phyloP scores from a whole-genome alignment of 2,888 invertebrate species.

The Scaptomyza parva region DNA sequence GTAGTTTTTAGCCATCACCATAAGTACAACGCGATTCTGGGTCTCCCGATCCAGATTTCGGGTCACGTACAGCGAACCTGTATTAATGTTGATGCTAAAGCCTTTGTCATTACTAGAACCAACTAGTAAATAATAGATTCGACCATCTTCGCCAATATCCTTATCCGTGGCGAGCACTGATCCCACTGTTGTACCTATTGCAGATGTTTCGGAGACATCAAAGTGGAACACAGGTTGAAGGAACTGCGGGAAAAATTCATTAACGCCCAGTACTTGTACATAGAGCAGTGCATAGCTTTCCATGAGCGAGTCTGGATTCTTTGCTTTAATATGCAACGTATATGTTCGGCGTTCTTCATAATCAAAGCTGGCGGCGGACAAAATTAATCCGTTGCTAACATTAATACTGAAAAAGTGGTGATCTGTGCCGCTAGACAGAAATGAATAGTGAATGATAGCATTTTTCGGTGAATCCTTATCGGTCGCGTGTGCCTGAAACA shows the following conservation, averaged over 20 bases:
- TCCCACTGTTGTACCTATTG: slow-evolving; percentile 93
- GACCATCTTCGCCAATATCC: slow-evolving; percentile 94
- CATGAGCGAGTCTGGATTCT: slow-evolving; percentile 94
- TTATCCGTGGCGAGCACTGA: slow-evolving; percentile 94
- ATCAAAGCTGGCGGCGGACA: slow-evolving; percentile 92
- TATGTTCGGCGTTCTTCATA: slow-evolving; percentile 93
- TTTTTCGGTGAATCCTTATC: slow-evolving; percentile 96
- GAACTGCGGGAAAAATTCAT: slow-evolving; percentile 95
- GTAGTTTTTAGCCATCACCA: slow-evolving; percentile 96
- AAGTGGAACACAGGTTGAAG: slow-evolving; percentile 95
- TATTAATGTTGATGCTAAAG: slow-evolving; percentile 93
- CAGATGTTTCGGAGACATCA: slow-evolving; percentile 96
- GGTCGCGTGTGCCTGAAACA: slow-evolving; percentile 90
- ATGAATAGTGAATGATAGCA: slow-evolving; percentile 92
- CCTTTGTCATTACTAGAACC: slow-evolving; percentile 97
- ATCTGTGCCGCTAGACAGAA: slow-evolving; percentile 90
- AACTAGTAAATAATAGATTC: slow-evolving; percentile 95
- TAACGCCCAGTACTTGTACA: slow-evolving; percentile 93
- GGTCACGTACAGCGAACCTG: slow-evolving; percentile 93
- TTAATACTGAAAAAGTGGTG: slow-evolving; percentile 92
- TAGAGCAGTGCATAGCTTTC: slow-evolving; percentile 90
- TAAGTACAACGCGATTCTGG: slow-evolving; percentile 94
- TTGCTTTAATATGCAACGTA: slow-evolving; percentile 91
- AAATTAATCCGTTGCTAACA: slow-evolving; percentile 90
- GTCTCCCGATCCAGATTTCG: slow-evolving; percentile 93